Evolutionary conservation across 2,888 invertebrate genomes (phyloP).

Genomic region (Dione juno): DNA sequence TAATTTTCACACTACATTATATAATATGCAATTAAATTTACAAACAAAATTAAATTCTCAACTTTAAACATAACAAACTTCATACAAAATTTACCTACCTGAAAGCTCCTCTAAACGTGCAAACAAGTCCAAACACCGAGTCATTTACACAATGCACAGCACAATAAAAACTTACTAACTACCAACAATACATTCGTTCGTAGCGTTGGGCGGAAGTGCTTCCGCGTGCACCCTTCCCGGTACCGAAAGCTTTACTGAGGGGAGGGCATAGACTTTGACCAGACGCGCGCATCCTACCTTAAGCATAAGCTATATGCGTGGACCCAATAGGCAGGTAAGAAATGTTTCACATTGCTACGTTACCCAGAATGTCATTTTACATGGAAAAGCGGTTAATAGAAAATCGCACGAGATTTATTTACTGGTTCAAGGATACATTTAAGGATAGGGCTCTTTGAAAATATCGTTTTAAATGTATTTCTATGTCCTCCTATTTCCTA

Average conservation of each 20-base stretch:
- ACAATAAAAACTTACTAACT: slow-evolving; percentile 45
- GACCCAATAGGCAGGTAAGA: slow-evolving; percentile 70
- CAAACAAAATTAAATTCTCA: not conserved
- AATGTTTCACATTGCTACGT: slow-evolving; percentile 58
- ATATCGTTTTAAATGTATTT: not conserved
- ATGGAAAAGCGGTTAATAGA: slow-evolving; percentile 40
- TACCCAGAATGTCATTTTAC: slow-evolving; percentile 45
- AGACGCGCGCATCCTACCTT: slow-evolving; percentile 79
- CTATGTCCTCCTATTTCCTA: not conserved
- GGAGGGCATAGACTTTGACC: slow-evolving; percentile 65
- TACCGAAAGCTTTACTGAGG: slow-evolving; percentile 69
- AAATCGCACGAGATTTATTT: slow-evolving; percentile 33
- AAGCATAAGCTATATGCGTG: slow-evolving; percentile 59
- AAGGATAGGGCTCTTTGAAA: not conserved
- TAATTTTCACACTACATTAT: not conserved
- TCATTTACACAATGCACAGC: slow-evolving; percentile 60
- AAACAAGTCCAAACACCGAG: slow-evolving; percentile 60
- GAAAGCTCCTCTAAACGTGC: slow-evolving; percentile 54
- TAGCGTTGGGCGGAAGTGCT: slow-evolving; percentile 55
- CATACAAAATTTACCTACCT: slow-evolving; percentile 48
- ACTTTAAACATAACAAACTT: not conserved
- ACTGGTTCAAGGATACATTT: not conserved
- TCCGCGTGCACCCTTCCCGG: slow-evolving; percentile 62
- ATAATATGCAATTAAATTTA: not conserved
- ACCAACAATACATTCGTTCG: slow-evolving; percentile 49